Base-by-base conservation (phyloP, 2,888 invertebrate species). In the Schizotus pectinicornis region DNA sequence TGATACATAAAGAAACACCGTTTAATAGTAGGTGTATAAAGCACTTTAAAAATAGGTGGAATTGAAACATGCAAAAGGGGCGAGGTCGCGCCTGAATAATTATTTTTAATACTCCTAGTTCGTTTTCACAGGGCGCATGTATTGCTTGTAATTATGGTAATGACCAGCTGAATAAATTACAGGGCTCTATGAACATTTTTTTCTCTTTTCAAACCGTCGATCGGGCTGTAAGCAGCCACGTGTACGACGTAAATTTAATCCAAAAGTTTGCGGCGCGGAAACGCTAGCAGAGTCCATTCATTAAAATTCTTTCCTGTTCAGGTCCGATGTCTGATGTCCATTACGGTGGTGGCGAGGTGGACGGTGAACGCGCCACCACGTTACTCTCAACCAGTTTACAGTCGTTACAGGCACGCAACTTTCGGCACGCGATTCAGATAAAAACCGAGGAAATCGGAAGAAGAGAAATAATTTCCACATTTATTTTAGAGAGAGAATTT, bases 251-350 rank as follows among this genome's bases (percentile, higher is more conserved):
- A 38, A 50, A 50, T 34, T 50, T 50, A 52, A 52, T 47, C 33
- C n/a, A 9, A 12, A 41, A 55, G 61, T 59, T 63, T 39, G 55
- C 55, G 61, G 56, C 49, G 55, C 69, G 71, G 71, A 74, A 70
- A 71, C 64, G 66, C 64, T 58, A 70, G 65, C 63, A 68, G 70
- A 72, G 70, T 69, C 65, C 72, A 73, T 74, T 74, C 74, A 73
- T 74, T 74, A 73, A 66, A 65, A 65, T 64, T 64, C 67, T 70
- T 65, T 70, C 71, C 71, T 68, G 69, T 65, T 62, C 37, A 41
- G 55, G 64, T 58, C 59, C 47, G 65, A 66, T 61, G 53, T 46
- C 59, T 63, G 62, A 60, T 67, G 68, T 68, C 67, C 67, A 70
- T 71, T 70, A 71, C 64, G 67, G 61, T 37, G 47, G 48, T 48